Evolutionary conservation across 35 echinoderm and acorn worm species (phyloP), one percentile per base, ranked within the genome.

Genomic region (Stichopus chloronotus): DNA sequence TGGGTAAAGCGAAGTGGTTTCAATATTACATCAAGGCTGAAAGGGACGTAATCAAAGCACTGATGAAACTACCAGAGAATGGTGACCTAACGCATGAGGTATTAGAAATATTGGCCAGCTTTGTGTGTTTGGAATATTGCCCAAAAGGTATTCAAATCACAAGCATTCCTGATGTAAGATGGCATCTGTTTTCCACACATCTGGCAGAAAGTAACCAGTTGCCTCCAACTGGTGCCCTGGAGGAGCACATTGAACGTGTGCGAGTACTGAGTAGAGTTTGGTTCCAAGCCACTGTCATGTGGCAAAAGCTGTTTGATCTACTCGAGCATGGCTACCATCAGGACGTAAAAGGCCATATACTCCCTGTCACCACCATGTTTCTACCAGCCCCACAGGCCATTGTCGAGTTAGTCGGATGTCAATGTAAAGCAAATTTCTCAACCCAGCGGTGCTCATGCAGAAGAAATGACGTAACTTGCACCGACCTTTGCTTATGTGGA

Each of bases 351-450:
- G 57, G 9, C 20, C 86, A 88, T 7, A 3, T 88, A 5, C 8
- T 14, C 4, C 57, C 58, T 58, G 23, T 63, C 86, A 88, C 4
- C 19, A 63, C 85, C 10, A 17, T 63, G 86, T 7, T 25, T 20
- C 86, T 88, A 7, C 86, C 86, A 88, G 86, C 86, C 23, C 86
- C 86, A 63, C 9, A 88, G 8, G 86, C 86, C 86, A 88, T 88
- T 57, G 58, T 63, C 19, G 58, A 88, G n/a, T 20, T 61, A 14
- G 19, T 61, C 58, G 2, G 14, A 88, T 63, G 20, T 65, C 58
- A 87, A 14, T 87, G 55, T 59, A 87, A 65, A 63, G 16, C 57
- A 4, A 8, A 63, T 25, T 63, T 5, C 22, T 88, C 63, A 20
- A 9, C 63, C 6, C 1, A 63, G 1, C 21, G 78, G 30, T 88